Percentiles rank a stretch among this genome's conserved stretches.
These are phyloP conservation scores for Luscinia luscinia DNA, from an alignment of 2,797 vertebrate species.

Conservation along the genomic window DNA sequence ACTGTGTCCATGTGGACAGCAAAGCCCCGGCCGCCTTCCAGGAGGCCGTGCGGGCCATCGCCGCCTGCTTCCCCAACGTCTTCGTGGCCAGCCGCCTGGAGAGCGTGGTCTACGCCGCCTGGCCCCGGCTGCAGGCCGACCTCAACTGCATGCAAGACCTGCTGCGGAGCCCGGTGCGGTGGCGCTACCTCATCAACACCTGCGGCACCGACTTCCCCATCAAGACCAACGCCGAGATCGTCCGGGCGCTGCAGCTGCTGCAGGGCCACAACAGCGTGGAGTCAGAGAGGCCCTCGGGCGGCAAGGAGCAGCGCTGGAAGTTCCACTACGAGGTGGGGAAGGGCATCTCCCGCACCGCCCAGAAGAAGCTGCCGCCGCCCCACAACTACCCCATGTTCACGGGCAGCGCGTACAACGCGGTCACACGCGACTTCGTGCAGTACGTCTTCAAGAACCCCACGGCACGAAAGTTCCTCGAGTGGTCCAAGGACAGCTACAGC, in stretches of 20 bases:
- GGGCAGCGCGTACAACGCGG: slow-evolving; percentile 88
- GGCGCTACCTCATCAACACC: slow-evolving; percentile 64
- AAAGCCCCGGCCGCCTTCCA: slow-evolving; percentile 27
- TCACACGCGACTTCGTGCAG: slow-evolving; percentile 83
- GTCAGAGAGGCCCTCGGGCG: neutral
- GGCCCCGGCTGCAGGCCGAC: slow-evolving; percentile 70
- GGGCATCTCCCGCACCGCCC: neutral
- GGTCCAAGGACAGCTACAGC: slow-evolving; percentile 91
- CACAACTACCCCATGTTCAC: slow-evolving; percentile 84
- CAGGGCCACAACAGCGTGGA: slow-evolving; percentile 57
- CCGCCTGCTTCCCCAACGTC: slow-evolving; percentile 62
- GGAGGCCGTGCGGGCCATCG: slow-evolving; percentile 5
- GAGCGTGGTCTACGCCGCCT: slow-evolving; percentile 57
- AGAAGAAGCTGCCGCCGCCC: slow-evolving; percentile 82
- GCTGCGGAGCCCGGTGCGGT: neutral
- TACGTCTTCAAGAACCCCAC: slow-evolving; percentile 76
- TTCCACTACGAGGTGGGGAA: neutral
- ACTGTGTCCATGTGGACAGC: slow-evolving; percentile 48
- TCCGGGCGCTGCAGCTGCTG: slow-evolving; percentile 42
- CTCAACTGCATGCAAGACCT: slow-evolving; percentile 69
- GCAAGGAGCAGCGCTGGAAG: slow-evolving; percentile 23
- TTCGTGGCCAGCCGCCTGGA: slow-evolving; percentile 67
- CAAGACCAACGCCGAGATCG: slow-evolving; percentile 68
- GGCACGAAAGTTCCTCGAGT: slow-evolving; percentile 79
- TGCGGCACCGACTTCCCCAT: slow-evolving; percentile 74